Base-by-base conservation (phyloP, 2,797 vertebrate genomes). In the Manis javanica region DNA sequence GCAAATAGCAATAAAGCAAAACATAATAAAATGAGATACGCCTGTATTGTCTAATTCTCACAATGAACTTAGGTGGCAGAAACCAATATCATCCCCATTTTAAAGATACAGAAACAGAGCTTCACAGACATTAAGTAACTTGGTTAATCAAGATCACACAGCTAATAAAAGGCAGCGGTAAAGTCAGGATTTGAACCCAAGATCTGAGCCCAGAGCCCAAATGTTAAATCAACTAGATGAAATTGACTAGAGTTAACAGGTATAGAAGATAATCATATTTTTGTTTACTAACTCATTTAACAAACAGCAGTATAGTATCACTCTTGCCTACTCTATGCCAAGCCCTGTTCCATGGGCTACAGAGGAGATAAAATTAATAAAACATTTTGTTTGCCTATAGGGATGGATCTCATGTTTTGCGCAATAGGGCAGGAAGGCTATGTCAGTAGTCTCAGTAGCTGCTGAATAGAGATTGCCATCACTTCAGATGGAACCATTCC, bases 21-120 rank as follows among this genome's bases (percentile, higher is more conserved):
- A 46, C 46, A 46, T 46, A 46, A 46, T 46, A 46, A 46, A 46
- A 46, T 46, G 46, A 46, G 46, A 46, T 46, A 46, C 10, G 46
- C 46, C 46, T 46, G 46, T 10, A 31, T 61, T 31, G 34, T 91
- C 63, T 88, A 59, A 26, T 69, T 82, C 51, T 92, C 66, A 88
- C 7, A 18, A 63, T 87, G 46, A 51, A 46, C 31, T 75, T 94
- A 74, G 78, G 51, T 95, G 85, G 66, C 59, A 84, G 74, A 90
- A 87, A 34, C 13, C 59, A 46, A 49, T 57, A 75, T 79, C 24
- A 21, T 84, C 24, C 77, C 53, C 23, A 14, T 69, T 81, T 75
- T 96, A 91, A 91, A 94, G 69, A 69, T 55, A 88, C 21, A 12
- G 51, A 88, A 87, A 77, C 34, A 78, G 64, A 87, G 49, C 68